These are phyloP conservation scores for Sphaerophoria taeniata DNA, from an alignment of 2,888 invertebrate genomes.

Conservation along the genomic window DNA sequence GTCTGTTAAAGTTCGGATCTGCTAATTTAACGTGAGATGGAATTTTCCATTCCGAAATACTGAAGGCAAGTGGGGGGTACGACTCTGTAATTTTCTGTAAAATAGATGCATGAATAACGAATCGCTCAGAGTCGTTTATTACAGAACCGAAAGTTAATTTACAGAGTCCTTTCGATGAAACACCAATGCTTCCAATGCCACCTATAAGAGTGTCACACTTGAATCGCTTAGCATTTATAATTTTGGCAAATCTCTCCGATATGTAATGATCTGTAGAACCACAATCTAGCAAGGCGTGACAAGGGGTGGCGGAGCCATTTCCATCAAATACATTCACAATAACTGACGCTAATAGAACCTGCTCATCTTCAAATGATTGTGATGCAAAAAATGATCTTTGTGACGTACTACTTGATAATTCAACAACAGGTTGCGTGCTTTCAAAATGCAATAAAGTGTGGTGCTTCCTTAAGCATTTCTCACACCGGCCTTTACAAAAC, in stretches of 20 bases:
- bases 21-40: no score
- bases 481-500: constrained; percentile 9
- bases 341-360: neutral
- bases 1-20: no score
- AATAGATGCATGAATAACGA: constrained; percentile 12
- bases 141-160: constrained; percentile 16
- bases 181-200: constrained; percentile 20
- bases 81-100: constrained; percentile 7
- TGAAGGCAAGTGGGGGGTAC: no score
- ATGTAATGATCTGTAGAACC: constrained; percentile 15
- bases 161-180: constrained; percentile 12
- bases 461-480: constrained; percentile 17
- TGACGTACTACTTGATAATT: neutral
- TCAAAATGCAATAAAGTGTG: constrained; percentile 16
- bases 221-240: neutral
- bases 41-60: no score
- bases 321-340: neutral
- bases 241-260: constrained; percentile 8
- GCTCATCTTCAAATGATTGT: constrained; percentile 1
- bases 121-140: neutral
- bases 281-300: constrained; percentile 9
- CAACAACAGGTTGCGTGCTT: neutral
- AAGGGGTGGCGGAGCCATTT: neutral
- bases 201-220: neutral
- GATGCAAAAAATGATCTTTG: neutral